phyloP scores from a whole-genome alignment of 2,113 vertebrate genomes.

The Benitochromis conjunctus region DNA sequence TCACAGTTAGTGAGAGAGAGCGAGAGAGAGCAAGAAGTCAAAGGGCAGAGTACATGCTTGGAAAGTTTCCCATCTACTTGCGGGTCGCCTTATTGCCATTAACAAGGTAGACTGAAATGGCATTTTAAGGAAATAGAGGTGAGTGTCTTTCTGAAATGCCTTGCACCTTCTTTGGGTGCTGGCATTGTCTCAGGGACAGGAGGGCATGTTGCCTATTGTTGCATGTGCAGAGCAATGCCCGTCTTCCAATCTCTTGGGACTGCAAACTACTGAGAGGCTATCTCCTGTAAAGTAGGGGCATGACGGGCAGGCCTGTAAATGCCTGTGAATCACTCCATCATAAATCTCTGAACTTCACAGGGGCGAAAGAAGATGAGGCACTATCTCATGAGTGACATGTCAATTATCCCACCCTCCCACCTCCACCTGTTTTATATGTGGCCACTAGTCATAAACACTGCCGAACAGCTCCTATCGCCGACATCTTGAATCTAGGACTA shows the following conservation, averaged over 20 bases:
- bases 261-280: not conserved
- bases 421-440: slow-evolving; percentile 28
- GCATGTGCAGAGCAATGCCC: not conserved
- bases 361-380: slow-evolving; percentile 20
- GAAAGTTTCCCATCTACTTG: not conserved
- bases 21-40: not conserved
- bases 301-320: slow-evolving; percentile 27
- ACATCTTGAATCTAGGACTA: slow-evolving; percentile 15
- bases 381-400: slow-evolving; percentile 57
- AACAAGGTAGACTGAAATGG: not conserved
- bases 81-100: not conserved
- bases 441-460: slow-evolving; percentile 35
- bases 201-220: not conserved
- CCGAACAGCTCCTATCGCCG: not conserved
- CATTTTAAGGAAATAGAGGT: not conserved
- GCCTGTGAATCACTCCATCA: slow-evolving; percentile 28
- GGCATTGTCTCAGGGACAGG: not conserved
- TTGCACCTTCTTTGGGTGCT: not conserved
- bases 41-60: not conserved
- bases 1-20: not conserved
- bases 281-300: slow-evolving; percentile 22
- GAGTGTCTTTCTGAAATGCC: not conserved
- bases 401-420: slow-evolving; percentile 44
- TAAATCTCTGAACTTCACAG: slow-evolving; percentile 57
- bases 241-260: not conserved